Evolutionary conservation across 2,113 vertebrate species (phyloP).

Genomic region (Eulemur macaco): DNA sequence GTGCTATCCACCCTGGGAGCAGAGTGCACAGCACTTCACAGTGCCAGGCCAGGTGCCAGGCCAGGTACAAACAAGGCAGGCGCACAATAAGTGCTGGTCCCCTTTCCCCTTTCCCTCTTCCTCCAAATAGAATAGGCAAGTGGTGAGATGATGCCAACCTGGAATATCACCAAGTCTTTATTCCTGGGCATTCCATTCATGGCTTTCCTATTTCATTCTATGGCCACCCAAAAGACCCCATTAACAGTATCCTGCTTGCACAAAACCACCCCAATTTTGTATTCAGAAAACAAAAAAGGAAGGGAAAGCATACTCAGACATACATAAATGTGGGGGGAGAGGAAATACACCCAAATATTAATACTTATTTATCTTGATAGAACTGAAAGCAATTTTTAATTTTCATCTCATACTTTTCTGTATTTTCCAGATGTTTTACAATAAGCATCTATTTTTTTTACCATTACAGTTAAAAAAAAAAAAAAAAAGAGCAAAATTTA

Average conservation of each 20-base stretch:
- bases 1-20: neutral
- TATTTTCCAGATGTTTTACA: slow-evolving; percentile 23
- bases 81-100: neutral
- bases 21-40: neutral
- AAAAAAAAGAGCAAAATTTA: neutral
- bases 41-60: neutral
- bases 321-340: neutral
- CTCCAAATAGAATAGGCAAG: neutral
- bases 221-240: neutral
- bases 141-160: neutral
- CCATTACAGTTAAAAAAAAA: neutral
- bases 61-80: neutral
- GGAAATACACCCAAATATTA: neutral
- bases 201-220: slow-evolving; percentile 14
- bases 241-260: neutral
- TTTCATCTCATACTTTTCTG: neutral
- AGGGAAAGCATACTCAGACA: neutral
- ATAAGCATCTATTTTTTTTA: neutral
- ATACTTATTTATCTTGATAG: neutral
- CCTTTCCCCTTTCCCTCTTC: neutral
- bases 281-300: neutral
- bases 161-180: neutral
- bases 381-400: slow-evolving; percentile 1
- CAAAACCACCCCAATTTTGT: neutral
- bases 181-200: neutral